Conservation (phyloP, 2,113 vertebrate species). For the Apteryx mantelli region DNA sequence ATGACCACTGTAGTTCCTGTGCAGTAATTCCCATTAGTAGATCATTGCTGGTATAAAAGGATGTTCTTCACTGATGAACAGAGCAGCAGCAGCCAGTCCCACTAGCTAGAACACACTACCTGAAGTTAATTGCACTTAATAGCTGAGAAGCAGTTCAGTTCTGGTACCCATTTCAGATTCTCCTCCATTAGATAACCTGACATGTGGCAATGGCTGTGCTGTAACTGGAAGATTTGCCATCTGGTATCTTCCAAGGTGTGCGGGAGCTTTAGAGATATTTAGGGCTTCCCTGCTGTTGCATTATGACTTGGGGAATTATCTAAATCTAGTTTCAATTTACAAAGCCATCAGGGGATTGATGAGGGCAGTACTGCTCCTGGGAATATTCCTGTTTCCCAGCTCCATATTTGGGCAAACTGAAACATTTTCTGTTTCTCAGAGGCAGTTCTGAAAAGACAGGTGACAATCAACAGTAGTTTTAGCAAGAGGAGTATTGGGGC, state of each 20-base stretch:
- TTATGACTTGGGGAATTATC: neutral
- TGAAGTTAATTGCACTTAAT: neutral
- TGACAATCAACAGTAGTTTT: neutral
- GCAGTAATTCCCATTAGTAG: neutral
- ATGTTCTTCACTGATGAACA: neutral
- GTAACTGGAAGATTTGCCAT: neutral
- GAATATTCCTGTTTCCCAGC: neutral
- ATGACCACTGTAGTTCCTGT: neutral
- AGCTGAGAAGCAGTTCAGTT: neutral
- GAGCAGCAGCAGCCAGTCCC: neutral
- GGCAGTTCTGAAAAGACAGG: neutral
- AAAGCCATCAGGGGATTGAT: neutral
- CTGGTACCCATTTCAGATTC: neutral
- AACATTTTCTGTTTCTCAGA: neutral
- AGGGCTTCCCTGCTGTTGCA: neutral
- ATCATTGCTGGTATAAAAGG: neutral
- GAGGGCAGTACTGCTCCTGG: neutral
- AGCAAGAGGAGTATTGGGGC: neutral
- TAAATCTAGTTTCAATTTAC: neutral
- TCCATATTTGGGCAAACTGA: neutral
- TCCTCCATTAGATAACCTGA: neutral
- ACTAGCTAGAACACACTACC: neutral
- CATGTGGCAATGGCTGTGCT: neutral
- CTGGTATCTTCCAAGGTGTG: neutral
- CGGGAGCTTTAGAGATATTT: neutral